These are phyloP conservation scores for Allygus modestus DNA, from an alignment of 2,888 invertebrate species.

Conservation along the genomic window DNA sequence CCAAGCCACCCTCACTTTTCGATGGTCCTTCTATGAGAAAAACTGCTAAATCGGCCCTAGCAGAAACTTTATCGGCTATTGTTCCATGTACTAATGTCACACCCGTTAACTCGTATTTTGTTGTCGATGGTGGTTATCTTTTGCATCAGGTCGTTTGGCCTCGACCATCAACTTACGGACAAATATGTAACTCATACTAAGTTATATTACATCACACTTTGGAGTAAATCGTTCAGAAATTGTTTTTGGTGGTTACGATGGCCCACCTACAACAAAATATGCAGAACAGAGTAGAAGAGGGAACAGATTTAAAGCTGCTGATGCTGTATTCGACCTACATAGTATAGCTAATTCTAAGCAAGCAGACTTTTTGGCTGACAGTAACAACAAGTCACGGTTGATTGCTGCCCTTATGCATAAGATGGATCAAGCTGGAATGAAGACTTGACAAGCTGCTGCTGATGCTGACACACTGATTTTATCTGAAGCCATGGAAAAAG, in stretches of 20 bases:
- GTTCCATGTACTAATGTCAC: conserved; percentile 59
- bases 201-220: conserved; percentile 57
- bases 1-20: conserved; percentile 65
- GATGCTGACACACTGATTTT: conserved; percentile 67
- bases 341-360: conserved; percentile 62
- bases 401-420: conserved; percentile 22
- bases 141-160: conserved; percentile 69
- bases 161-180: conserved; percentile 17
- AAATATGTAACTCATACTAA: conserved; percentile 24
- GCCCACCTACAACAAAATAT: not conserved
- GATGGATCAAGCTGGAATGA: conserved; percentile 62
- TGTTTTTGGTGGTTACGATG: conserved; percentile 70
- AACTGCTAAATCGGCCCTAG: not conserved
- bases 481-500: not conserved
- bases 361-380: conserved; percentile 62
- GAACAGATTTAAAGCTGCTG: conserved; percentile 40
- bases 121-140: conserved; percentile 70
- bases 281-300: not conserved
- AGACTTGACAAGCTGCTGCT: conserved; percentile 59
- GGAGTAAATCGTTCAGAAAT: conserved; percentile 61
- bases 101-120: conserved; percentile 63
- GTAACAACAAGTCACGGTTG: conserved; percentile 58
- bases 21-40: conserved; percentile 1
- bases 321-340: conserved; percentile 52
- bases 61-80: not conserved